Base-by-base conservation (phyloP, 2,888 invertebrate species). In the Pheosia tremula region DNA sequence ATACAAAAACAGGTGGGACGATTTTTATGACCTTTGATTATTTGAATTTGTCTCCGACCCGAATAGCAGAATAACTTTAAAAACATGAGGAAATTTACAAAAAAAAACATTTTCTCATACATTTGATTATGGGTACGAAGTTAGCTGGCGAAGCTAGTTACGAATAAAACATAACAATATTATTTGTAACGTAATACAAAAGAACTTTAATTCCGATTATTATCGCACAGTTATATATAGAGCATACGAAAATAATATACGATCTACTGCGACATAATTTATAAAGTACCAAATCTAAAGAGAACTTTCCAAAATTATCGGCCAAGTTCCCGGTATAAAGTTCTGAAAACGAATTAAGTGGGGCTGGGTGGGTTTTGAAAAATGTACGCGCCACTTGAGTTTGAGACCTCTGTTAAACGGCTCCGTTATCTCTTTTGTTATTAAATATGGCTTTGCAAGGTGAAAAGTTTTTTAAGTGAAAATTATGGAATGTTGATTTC, bases 251-350 rank as follows among this genome's bases (percentile, higher is more conserved):
- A 80, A 80, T 73, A 82, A 79, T 79, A 75, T 60, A 73, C 67
- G 6, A 39, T 39, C 24, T 24, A 24, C 24, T 24, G 24, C 24
- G 74, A 72, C 71, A 73, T 72, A 77, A 79, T 78, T 79, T 80
- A 80, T 75, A 75, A 81, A 78, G 72, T 72, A 74, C 69, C 69
- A 69, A 77, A 78, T 79, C 63, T 74, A 67, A 69, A 62, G 73
- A 59, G 65, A 83, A 86, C 75, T 83, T 84, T 78, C 67, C 61
- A 73, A 80, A 86, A 85, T 86, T 86, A 85, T 85, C 72, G 80
- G 69, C 62, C n/a, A 80, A 85, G 78, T 85, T 84, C 67, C 62
- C 68, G 66, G 61, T 67, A 66, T 63, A 73, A 83, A 84, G 70
- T 83, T 86, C 64, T 71, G 60, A 67, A 75, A 79, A 74, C 68